Percentiles rank a stretch among this genome's conserved stretches.
These are phyloP conservation scores for Leptura quadrifasciata DNA, from an alignment of 2,888 invertebrate genomes.

Conservation along the genomic window DNA sequence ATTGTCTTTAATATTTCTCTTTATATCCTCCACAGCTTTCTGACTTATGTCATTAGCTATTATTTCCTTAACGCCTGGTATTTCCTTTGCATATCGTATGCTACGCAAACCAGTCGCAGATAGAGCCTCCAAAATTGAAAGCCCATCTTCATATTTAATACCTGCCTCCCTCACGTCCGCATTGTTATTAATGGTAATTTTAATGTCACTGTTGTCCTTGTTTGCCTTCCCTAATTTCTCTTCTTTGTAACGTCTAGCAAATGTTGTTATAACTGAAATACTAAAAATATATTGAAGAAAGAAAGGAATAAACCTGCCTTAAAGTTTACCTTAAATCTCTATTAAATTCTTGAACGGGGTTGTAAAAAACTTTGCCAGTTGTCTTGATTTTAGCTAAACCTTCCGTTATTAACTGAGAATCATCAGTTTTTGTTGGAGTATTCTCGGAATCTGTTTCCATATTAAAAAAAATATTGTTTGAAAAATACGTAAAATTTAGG, in stretches of 20 bases:
- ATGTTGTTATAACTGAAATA: conserved; percentile 83
- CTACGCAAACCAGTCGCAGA: conserved; percentile 97
- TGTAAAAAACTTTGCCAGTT: conserved; percentile 93
- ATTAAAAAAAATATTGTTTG: too few species aligned
- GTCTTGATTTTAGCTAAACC: conserved; percentile 87
- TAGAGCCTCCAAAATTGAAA: conserved; percentile 91
- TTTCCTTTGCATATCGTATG: conserved; percentile 96
- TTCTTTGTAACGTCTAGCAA: conserved; percentile 73
- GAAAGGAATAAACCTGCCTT: conserved; percentile 5
- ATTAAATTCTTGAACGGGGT: conserved; percentile 99
- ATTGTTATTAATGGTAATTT: conserved; percentile 39
- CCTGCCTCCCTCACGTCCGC: conserved; percentile 45
- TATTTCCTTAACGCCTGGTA: conserved; percentile 86
- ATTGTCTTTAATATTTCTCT: conserved; percentile 86
- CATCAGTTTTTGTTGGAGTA: background rate
- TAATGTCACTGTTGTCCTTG: conserved; percentile 39
- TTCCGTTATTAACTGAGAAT: conserved; percentile 77
- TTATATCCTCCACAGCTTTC: conserved; percentile 91
- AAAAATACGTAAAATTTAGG: too few species aligned
- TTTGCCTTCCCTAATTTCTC: conserved; percentile 54
- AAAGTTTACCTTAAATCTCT: conserved; percentile 85
- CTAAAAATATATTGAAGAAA: conserved; percentile 72
- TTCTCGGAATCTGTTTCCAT: conserved; percentile 10
- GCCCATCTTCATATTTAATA: conserved; percentile 74
- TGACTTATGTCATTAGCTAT: conserved; percentile 94